Base-by-base conservation (phyloP, 64 coral and sea anemone species). In the Stichodactyla helianthus region DNA sequence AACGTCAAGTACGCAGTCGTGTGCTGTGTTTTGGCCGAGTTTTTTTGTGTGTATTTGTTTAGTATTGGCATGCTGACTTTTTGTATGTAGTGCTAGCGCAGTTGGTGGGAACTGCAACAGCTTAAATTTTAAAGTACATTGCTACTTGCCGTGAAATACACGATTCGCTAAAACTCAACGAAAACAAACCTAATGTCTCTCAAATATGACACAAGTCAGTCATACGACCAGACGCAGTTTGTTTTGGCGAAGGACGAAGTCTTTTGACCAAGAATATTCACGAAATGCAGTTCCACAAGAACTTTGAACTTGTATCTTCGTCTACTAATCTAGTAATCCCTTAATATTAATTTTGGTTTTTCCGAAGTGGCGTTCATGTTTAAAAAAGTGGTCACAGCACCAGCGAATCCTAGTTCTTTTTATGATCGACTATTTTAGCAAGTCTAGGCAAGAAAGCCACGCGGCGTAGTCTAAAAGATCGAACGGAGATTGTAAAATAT, bases 41-140 rank as follows among this genome's bases (percentile, higher is more conserved):
- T 86, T 71, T 83, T 88, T 57, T 83, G 52, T 62, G 16, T 84
- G 70, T 84, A 79, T 83, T 64, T 85, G 68, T 58, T 62, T 89
- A 55, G 22, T 67, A 87, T 84, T 84, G 89, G 90, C 85, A 71
- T 95, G 86, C 82, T 95, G 78, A 87, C 88, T 92, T 95, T 35
- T 88, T 94, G 92, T 97, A 87, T 92, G 82, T 93, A 85, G 55
- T 93, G 71, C 18, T 59, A 67, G 5, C 94, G 15, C 94, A 79
- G 94, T 86, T 93, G 94, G 94, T 90, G 93, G 90, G 91, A 93
- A 58, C 94, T 83, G 74, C 86, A 79, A 84, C 64, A 87, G 79
- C 77, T 74, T 81, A 83, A 95, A 91, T 88, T 91, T 95, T 85
- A 95, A 95, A 84, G 87, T 88, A 82, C 83, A 89, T 90, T 44